A percentile compares a stretch with the other conserved stretches of the same genome.
Evolutionary conservation across 2,797 vertebrate genomes (phyloP).

Genomic region (Neoniphon sammara): DNA sequence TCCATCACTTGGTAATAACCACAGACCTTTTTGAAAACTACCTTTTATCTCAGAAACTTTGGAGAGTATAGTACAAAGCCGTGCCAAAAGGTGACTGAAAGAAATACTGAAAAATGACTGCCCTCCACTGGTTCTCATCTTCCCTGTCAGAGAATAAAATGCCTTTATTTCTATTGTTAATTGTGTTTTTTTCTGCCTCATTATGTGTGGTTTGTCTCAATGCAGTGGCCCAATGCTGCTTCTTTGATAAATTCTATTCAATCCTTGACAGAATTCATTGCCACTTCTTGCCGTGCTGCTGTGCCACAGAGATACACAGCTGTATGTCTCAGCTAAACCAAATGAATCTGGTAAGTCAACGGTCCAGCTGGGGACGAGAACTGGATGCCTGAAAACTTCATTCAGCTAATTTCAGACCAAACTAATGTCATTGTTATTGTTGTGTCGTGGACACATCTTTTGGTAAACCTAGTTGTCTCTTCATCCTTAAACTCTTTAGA

Average conservation of each 20-base stretch:
- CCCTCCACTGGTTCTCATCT: slow-evolving; percentile 25
- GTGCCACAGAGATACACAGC: no score
- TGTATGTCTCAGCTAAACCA: no score
- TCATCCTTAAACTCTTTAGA: background rate
- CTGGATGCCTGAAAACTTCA: no score
- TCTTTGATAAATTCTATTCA: slow-evolving; percentile 8
- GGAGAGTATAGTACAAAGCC: slow-evolving; percentile 21
- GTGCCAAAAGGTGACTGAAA: slow-evolving; percentile 32
- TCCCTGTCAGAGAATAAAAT: slow-evolving; percentile 40
- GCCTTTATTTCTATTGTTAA: background rate
- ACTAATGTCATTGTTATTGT: background rate
- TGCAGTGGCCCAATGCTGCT: background rate
- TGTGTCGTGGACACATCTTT: background rate
- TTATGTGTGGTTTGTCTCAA: background rate
- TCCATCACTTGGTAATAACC: slow-evolving; percentile 35
- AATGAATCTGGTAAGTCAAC: no score
- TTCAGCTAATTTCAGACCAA: no score
- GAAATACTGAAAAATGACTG: slow-evolving; percentile 10
- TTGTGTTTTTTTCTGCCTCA: background rate
- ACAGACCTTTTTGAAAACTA: slow-evolving; percentile 28
- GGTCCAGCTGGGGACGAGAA: no score
- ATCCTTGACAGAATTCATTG: background rate
- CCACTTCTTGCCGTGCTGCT: no score
- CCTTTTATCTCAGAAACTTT: slow-evolving; percentile 28
- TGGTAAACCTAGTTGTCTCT: background rate